Conservation (phyloP, 2,797 vertebrate genomes). For the Tiaroga cobitis region DNA sequence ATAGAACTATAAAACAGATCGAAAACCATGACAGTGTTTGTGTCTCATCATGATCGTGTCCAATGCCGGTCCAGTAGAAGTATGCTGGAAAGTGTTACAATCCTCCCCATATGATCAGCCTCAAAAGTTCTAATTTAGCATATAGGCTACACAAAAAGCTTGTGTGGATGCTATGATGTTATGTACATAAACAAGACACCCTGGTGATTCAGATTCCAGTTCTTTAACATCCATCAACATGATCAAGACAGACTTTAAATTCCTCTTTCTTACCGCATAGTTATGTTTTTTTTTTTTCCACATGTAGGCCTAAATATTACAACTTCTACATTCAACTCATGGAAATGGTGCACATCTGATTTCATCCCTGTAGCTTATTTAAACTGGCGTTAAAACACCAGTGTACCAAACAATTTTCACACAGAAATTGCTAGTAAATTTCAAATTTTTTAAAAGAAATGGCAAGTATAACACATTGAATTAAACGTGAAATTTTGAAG, state of each 20-base stretch:
- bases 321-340: neutral
- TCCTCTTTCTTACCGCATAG: neutral
- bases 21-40: neutral
- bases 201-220: neutral
- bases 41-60: neutral
- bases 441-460: no score
- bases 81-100: neutral
- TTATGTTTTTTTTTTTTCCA: neutral
- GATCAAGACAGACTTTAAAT: neutral
- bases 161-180: neutral
- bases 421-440: neutral
- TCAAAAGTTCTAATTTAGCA: neutral
- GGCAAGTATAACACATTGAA: no score
- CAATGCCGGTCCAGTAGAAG: neutral
- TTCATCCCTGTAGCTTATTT: neutral
- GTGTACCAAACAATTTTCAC: neutral
- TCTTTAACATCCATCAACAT: neutral
- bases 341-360: neutral
- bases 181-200: neutral
- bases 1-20: neutral
- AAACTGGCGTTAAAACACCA: conserved; percentile 2
- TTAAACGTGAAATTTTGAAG: no score
- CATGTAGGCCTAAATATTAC: neutral
- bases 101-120: neutral
- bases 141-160: neutral